These are phyloP conservation scores for Hipparchia sbordonii DNA, from an alignment of 2,888 invertebrate species.

Conservation along the genomic window DNA sequence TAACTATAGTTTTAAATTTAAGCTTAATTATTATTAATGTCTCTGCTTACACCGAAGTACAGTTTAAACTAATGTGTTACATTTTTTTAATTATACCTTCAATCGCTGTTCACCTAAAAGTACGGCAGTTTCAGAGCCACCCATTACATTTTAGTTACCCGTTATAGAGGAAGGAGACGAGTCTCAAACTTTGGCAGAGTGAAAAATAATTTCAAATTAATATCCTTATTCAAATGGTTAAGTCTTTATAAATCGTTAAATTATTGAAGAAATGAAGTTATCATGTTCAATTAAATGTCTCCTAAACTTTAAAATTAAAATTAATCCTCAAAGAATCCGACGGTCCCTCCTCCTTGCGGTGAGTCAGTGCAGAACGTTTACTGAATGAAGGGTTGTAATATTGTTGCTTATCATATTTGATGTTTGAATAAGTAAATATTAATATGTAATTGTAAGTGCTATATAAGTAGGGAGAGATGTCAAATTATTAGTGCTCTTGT, in stretches of 20 bases:
- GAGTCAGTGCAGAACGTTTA: neutral
- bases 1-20: conserved; percentile 4
- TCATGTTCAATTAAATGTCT: too few species aligned
- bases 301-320: neutral
- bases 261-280: too few species aligned
- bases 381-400: conserved; percentile 8
- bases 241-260: too few species aligned
- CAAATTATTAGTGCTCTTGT: too few species aligned
- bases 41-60: neutral
- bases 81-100: neutral
- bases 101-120: neutral
- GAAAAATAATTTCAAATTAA: neutral
- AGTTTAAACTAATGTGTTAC: neutral
- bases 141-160: neutral
- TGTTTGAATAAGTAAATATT: conserved; percentile 30
- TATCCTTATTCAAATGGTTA: too few species aligned
- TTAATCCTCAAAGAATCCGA: neutral
- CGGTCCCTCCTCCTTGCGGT: neutral
- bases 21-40: neutral
- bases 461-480: too few species aligned
- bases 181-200: neutral
- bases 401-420: conserved; percentile 15
- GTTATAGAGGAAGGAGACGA: neutral
- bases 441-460: conserved; percentile 27
- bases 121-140: neutral